Conservation (phyloP, 2,113 vertebrate genomes). For the Apeltes quadracus region DNA sequence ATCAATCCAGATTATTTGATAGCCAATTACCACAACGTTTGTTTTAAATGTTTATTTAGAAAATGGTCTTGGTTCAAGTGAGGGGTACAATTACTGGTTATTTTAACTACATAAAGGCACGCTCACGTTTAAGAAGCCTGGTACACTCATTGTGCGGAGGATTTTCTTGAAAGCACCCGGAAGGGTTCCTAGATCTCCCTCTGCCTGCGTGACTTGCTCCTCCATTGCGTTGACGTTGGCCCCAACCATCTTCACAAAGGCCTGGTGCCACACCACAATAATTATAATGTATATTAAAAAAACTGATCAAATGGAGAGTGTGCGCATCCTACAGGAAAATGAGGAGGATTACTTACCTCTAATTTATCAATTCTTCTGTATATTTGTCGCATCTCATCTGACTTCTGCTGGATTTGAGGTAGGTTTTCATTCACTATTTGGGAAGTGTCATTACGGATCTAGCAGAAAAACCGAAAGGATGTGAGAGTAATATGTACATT, state of each 20-base stretch:
- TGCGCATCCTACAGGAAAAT: background rate
- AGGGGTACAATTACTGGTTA: background rate
- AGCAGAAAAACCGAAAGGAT: constrained; percentile 14
- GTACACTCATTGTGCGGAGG: constrained; percentile 86
- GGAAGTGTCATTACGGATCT: constrained; percentile 92
- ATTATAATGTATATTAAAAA: background rate
- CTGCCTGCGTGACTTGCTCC: constrained; percentile 88
- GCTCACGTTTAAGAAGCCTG: constrained; percentile 87
- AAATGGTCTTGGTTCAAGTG: background rate
- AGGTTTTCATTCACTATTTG: constrained; percentile 92
- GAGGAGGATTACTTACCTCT: constrained; percentile 80
- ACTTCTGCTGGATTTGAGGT: constrained; percentile 90
- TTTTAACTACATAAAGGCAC: background rate
- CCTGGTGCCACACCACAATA: constrained; percentile 62
- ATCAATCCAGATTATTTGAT: background rate
- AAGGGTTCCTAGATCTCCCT: constrained; percentile 88
- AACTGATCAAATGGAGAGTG: background rate
- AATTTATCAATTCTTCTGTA: constrained; percentile 92
- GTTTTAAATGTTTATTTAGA: background rate
- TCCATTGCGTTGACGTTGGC: constrained; percentile 86
- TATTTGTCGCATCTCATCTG: constrained; percentile 90
- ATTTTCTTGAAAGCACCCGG: constrained; percentile 89
- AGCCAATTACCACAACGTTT: background rate
- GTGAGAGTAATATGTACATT: background rate
- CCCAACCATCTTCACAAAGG: constrained; percentile 92